Base-by-base conservation (phyloP, 1,140 invertebrate species). In the Macrotrachela quadricornifera region DNA sequence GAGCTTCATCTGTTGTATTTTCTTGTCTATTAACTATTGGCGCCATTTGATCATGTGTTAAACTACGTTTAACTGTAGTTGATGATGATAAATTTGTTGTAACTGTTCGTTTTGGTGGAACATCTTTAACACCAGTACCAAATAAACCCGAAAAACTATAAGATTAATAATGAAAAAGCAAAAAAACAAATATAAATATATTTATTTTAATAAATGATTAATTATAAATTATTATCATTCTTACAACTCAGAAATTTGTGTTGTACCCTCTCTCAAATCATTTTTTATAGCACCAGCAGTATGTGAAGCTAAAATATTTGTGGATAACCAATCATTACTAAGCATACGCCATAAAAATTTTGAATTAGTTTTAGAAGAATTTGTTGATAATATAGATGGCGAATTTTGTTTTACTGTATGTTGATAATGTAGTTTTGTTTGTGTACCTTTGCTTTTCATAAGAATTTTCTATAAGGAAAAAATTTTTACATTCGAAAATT, bases 81-180 rank as follows among this genome's bases (percentile, higher is more conserved):
- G 39, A 13, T 41, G 46, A 47, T 47, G 46, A n/a, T 47, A n/a
- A 13, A 13, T 12, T 41, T 41, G 39, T 41, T 41, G 39, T 41
- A 6, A 10, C 36, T 50, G 11, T 39, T 21, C 42, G 49, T 39
- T 21, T 37, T 18, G 11, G 17, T 18, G 15, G 14, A 1, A 16
- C 14, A 4, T 15, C 14, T 30, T 30, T 30, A 30, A 30, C 21
- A 30, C 11, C 11, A 13, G 46, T 14, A 13, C 46, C 46, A 40
- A 54, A 54, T 16, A 54, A 45, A 54, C 46, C 53, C 4, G 53
- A 54, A 50, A 54, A 54, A 14, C 53, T 54, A 37, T 17, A 43
- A 11, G 39, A 47, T 39, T 18, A 53, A 47, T 12, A 38, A 18
- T 37, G 46, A 45, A 21, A 14, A 14, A 10, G 10, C 10, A 40